A percentile compares a stretch with the other conserved stretches of the same genome.
Evolutionary conservation across 2,797 vertebrate species (phyloP).

Genomic region (Podarcis siculus): DNA sequence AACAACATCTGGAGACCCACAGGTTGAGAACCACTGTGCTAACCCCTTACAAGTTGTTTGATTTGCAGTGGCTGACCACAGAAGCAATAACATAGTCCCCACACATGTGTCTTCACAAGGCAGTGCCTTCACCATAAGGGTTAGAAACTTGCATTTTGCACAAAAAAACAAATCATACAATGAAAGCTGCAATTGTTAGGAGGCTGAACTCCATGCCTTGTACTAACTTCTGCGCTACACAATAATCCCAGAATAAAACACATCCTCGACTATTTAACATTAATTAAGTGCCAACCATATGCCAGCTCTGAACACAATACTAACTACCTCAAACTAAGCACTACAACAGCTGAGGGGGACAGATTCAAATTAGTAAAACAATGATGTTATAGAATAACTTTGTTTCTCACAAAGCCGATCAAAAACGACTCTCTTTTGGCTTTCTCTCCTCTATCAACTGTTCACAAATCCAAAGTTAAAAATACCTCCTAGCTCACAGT

Average conservation of each 20-base stretch:
- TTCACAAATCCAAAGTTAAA: constrained; percentile 45
- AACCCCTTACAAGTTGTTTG: neutral
- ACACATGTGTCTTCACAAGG: neutral
- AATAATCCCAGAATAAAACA: neutral
- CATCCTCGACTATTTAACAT: neutral
- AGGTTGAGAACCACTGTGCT: neutral
- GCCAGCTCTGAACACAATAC: neutral
- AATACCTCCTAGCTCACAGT: constrained; percentile 45
- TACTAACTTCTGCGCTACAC: too few relatives aligned
- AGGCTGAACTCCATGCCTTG: neutral
- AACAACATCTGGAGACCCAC: too few relatives aligned
- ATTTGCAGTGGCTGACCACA: too few relatives aligned
- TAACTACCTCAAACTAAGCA: neutral
- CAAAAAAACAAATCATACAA: too few relatives aligned
- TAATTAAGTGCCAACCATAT: neutral
- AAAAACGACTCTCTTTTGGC: neutral
- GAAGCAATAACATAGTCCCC: neutral
- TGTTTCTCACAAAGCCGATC: neutral
- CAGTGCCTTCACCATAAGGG: neutral
- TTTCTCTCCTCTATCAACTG: constrained; percentile 7
- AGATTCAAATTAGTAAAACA: neutral
- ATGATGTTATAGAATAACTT: neutral
- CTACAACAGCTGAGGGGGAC: neutral
- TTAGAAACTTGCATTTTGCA: neutral
- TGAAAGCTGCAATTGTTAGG: neutral